Evolutionary conservation across 2,888 invertebrate genomes (phyloP).

Genomic region (Diloba caeruleocephala): DNA sequence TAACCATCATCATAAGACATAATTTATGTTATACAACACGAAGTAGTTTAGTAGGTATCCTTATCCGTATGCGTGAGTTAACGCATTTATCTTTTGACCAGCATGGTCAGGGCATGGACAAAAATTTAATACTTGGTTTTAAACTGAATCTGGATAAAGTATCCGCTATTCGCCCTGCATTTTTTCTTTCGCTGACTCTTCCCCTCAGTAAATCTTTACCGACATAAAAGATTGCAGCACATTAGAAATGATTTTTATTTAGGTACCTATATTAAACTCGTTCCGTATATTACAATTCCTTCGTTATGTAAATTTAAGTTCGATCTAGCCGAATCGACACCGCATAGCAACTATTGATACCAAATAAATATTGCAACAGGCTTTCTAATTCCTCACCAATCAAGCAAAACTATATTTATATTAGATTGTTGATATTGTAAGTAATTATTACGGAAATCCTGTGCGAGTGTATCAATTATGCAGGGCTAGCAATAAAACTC

Average conservation of each 20-base stretch:
- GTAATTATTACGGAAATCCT: constrained; percentile 41
- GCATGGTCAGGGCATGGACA: neutral
- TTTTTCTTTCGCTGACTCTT: neutral
- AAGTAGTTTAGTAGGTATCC: neutral
- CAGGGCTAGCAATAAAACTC: constrained; percentile 50
- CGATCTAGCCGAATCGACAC: neutral
- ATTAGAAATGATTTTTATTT: too few relatives aligned
- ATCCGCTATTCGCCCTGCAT: too few relatives aligned
- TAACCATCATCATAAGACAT: constrained; percentile 4
- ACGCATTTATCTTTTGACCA: constrained; percentile 11
- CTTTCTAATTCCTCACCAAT: neutral
- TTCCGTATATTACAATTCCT: too few relatives aligned
- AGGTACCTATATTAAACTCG: too few relatives aligned
- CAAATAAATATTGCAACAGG: too few relatives aligned
- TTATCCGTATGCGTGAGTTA: too few relatives aligned
- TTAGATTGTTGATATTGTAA: constrained; percentile 11
- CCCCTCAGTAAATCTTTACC: neutral
- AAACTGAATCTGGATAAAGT: neutral
- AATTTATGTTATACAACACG: neutral
- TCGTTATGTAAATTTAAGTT: too few relatives aligned
- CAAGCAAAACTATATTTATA: constrained; percentile 6
- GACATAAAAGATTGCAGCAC: too few relatives aligned
- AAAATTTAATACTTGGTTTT: too few relatives aligned
- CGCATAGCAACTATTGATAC: neutral
- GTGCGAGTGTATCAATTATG: constrained; percentile 46